A percentile compares a stretch with the other conserved stretches of the same genome.
Evolutionary conservation across 2,113 vertebrate species (phyloP).

Genomic region (Caretta caretta): DNA sequence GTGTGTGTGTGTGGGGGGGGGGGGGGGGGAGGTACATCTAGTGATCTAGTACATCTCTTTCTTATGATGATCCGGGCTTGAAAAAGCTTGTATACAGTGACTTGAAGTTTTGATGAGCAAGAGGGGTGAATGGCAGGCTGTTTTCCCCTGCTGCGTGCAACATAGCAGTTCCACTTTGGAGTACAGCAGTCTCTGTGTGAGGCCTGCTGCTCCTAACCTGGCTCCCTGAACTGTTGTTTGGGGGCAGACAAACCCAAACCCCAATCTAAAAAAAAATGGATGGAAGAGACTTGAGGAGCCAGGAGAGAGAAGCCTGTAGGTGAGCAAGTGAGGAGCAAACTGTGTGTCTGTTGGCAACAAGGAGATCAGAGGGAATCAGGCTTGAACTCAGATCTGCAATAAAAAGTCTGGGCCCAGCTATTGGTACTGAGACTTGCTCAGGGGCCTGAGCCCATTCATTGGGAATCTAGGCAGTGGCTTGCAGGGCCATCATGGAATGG

Average conservation of each 20-base stretch:
- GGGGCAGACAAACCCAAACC: background rate
- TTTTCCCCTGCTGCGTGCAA: background rate
- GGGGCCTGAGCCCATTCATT: background rate
- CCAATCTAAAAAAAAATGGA: conserved; percentile 55
- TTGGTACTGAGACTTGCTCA: background rate
- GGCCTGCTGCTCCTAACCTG: background rate
- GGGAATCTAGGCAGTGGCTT: background rate
- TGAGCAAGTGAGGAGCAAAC: background rate
- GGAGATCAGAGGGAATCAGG: background rate
- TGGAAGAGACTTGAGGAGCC: conserved; percentile 27
- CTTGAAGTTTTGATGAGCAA: background rate
- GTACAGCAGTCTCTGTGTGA: background rate
- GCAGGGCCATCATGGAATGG: background rate
- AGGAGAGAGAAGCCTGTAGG: background rate
- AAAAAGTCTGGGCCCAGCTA: background rate
- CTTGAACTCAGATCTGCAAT: background rate
- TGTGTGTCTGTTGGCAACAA: background rate
- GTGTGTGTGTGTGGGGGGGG: background rate
- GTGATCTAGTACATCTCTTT: background rate
- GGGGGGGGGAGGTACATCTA: background rate
- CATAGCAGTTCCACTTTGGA: background rate
- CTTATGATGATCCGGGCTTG: background rate
- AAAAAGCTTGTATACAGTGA: conserved; percentile 4
- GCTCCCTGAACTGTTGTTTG: background rate
- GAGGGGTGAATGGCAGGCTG: background rate